These are phyloP conservation scores for Xiphophorus birchmanni DNA, from an alignment of 2,797 vertebrate genomes.

Conservation along the genomic window DNA sequence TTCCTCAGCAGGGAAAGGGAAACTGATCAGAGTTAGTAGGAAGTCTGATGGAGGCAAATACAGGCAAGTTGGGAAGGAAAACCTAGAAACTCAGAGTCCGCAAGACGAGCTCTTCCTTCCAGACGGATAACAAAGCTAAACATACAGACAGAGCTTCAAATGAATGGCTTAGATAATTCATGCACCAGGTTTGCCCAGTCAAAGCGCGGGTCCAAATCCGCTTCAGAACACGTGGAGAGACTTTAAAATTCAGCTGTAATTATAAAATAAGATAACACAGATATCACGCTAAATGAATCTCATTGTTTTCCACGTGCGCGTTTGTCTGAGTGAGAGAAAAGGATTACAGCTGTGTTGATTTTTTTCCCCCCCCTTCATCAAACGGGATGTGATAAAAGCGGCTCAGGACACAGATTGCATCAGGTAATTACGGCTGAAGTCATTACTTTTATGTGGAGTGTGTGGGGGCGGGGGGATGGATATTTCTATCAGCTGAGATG, in stretches of 20 bases:
- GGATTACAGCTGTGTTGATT: slow-evolving; percentile 6
- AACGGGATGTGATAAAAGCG: slow-evolving; percentile 33
- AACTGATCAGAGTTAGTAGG: background rate
- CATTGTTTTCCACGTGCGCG: slow-evolving; percentile 36
- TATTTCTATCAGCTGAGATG: slow-evolving; percentile 62
- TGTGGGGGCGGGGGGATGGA: slow-evolving; percentile 29
- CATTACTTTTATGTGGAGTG: slow-evolving; percentile 55
- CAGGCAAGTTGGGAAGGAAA: background rate
- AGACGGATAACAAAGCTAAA: background rate
- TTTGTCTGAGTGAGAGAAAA: slow-evolving; percentile 13
- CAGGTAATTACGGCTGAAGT: slow-evolving; percentile 58
- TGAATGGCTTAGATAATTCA: background rate
- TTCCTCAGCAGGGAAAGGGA: background rate
- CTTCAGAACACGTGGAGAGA: background rate
- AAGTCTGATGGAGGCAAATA: background rate
- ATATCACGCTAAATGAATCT: slow-evolving; percentile 12
- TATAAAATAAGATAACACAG: slow-evolving; percentile 3
- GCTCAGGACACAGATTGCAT: slow-evolving; percentile 50
- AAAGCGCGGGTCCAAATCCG: background rate
- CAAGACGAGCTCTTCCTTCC: background rate
- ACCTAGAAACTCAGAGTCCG: background rate
- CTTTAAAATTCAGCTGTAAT: background rate
- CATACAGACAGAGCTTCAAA: background rate
- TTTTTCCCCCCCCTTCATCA: background rate
- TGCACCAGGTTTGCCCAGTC: background rate